Base-by-base conservation (phyloP, 2,797 vertebrate genomes). In the Sitta carolinensis region DNA sequence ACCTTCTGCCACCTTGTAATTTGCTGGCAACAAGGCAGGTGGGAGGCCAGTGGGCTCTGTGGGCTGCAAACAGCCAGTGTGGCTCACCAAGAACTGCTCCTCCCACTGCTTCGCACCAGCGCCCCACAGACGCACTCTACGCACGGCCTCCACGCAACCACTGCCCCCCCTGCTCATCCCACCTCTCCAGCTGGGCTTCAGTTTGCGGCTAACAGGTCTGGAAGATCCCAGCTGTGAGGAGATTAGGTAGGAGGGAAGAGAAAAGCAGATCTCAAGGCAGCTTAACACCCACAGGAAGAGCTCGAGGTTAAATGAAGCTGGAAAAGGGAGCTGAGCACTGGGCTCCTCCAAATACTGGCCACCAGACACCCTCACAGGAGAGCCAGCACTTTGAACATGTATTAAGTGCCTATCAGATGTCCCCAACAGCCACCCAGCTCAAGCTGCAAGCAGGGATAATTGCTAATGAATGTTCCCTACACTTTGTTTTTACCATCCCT, bases 361-460 rank as follows among this genome's bases (percentile, higher is more conserved):
- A 52, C 58, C 66, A n/a, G 51, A n/a, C 45, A 52, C 64, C 47
- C 90, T 89, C 54, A 70, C 0, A 0, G 38, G 26, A 48, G 9
- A 85, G 84, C 64, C 12, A 16, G 43, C 0, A 0, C 90, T 87
- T 78, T 87, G 84, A 93, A 92, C 45, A 1, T 7, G 34, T 45
- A 89, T 88, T 48, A 94, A 84, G 74, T 36, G 68, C 77, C 74
- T 87, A 87, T 95, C 94, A 92, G 67, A 90, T 84, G 74, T 90
- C 85, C 88, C 58, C 51, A 58, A 34, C 66, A 93, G 88, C 66
- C 73, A 83, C 82, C 58, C 55, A 69, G 55, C 51, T 75, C 68
- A 87, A 89, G 85, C 76, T 93, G 80, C 85, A 86, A 85, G 92
- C 81, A 69, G 63, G 88, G 75, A 86, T 93, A 95, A 90, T 82